Percentiles rank a stretch among this genome's conserved stretches.
Evolutionary conservation across 2,797 vertebrate genomes (phyloP).

Genomic region (Lutjanus campechanus): DNA sequence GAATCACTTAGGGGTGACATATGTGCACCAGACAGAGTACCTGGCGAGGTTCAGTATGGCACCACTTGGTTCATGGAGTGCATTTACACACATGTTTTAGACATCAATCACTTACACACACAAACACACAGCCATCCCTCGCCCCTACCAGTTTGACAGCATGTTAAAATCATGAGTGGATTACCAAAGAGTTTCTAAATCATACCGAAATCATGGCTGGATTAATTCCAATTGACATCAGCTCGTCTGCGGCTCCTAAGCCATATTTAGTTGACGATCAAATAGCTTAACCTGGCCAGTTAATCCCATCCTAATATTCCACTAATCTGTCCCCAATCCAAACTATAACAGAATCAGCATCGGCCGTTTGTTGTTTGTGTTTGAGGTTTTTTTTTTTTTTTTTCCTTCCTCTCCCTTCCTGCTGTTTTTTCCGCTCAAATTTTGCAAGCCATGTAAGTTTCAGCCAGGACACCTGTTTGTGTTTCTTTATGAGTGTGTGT

Average conservation of each 20-base stretch:
- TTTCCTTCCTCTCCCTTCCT: background rate
- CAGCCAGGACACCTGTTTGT: constrained; percentile 52
- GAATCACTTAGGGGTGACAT: background rate
- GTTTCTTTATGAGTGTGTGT: constrained; percentile 18
- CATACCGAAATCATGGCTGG: constrained; percentile 76
- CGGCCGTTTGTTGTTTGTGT: constrained; percentile 65
- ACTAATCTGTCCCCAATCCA: constrained; percentile 82
- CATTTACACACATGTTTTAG: constrained; percentile 20
- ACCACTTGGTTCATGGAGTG: background rate
- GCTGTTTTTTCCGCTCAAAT: background rate
- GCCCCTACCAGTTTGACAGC: constrained; percentile 53
- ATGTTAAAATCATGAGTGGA: constrained; percentile 79
- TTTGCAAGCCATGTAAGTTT: constrained; percentile 33
- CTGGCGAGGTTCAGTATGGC: background rate
- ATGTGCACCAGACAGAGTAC: background rate
- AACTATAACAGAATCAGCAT: constrained; percentile 73
- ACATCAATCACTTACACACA: constrained; percentile 41
- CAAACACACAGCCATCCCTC: constrained; percentile 20
- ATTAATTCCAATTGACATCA: constrained; percentile 80
- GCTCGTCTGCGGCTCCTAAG: constrained; percentile 75
- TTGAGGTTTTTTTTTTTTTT: constrained; percentile 15
- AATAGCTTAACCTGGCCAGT: constrained; percentile 82
- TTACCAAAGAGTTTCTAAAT: constrained; percentile 78
- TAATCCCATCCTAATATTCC: constrained; percentile 82
- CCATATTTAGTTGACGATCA: constrained; percentile 83